Base-by-base conservation (phyloP, 1,140 invertebrate species). In the Ceratina calcarata region DNA sequence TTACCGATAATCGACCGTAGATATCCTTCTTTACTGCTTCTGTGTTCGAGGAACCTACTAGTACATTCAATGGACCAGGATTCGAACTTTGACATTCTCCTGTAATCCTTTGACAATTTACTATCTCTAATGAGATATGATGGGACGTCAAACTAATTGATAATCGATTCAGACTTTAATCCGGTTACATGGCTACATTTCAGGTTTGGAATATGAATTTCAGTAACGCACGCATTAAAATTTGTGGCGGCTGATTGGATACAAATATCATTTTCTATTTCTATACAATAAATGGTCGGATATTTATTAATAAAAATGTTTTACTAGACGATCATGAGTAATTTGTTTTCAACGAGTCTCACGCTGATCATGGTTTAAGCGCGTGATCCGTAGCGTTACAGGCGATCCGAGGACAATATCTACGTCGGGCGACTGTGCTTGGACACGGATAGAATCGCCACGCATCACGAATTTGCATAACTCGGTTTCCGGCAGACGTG, bases 381-480 rank as follows among this genome's bases (percentile, higher is more conserved):
- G 62, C 27, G 20, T n/a, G 51, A 68, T 64, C 66, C 66, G 27
- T 10, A 45, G 60, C 75, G 70, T n/a, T 37, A 55, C 67, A 32
- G 53, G 32, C 69, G 80, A 85, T 82, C 77, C 45, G 75, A 77
- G 80, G 78, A 85, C 80, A 76, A 85, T 82, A 86, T 85, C 72
- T 71, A 16, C n/a, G 16, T 2, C n/a, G n/a, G 58, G 24, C 53
- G 80, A 20, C 70, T 71, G 49, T 27, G 60, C 60, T n/a, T 37
- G 60, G 71, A 53, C 64, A 69, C 70, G 70, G 78, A 86, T 83
- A 78, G 78, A 75, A 37, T 68, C 60, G 69, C 37, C 64, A 70
- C 55, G 65, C 75, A 83, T 32, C 69, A 16, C n/a, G 58, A 69
- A 86, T 86, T 86, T 86, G 73, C 85, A 83, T 86, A 83, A 86